A percentile compares a stretch with the other conserved stretches of the same genome.
phyloP scores from a whole-genome alignment of 30 jellyfish, hydroid and myxozoan genomes.

The Cassiopea xamachana region DNA sequence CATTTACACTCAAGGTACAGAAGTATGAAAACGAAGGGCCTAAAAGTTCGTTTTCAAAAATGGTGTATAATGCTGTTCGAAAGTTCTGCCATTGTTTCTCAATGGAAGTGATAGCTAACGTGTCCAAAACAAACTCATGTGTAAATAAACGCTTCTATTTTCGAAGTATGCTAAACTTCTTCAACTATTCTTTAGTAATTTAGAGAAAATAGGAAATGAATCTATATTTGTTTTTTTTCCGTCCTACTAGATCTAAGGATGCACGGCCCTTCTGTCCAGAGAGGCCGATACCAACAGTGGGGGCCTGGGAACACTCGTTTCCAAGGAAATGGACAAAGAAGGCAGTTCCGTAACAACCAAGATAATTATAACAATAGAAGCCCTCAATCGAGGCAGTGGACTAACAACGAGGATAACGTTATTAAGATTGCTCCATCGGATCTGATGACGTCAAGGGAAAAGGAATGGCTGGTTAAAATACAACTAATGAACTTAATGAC shows the following conservation, averaged over 20 bases:
- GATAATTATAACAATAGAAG: conserved; percentile 9
- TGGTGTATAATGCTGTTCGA: too few species aligned
- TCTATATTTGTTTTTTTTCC: too few species aligned
- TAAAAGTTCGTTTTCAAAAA: too few species aligned
- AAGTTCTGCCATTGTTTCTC: too few species aligned
- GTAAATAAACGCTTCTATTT: too few species aligned
- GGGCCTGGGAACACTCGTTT: conserved; percentile 29
- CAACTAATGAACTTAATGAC: conserved; percentile 83
- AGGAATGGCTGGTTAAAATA: conserved; percentile 94
- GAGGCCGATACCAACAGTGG: conserved; percentile 20
- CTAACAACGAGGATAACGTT: conserved; percentile 18
- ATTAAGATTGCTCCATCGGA: conserved; percentile 84
- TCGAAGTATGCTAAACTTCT: too few species aligned
- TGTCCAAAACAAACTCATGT: too few species aligned
- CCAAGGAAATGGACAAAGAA: conserved; percentile 17
- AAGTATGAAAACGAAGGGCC: too few species aligned
- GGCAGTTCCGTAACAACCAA: conserved; percentile 20
- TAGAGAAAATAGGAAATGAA: too few species aligned
- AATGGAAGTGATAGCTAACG: too few species aligned
- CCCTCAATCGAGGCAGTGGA: conserved; percentile 16
- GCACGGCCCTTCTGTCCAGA: conserved; percentile 1
- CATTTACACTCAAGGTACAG: too few species aligned
- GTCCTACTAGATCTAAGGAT: background rate
- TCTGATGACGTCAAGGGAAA: conserved; percentile 94
- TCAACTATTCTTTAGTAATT: too few species aligned